Evolutionary conservation across 2,888 invertebrate species (phyloP).

Genomic region (Drosophila nigricruria): DNA sequence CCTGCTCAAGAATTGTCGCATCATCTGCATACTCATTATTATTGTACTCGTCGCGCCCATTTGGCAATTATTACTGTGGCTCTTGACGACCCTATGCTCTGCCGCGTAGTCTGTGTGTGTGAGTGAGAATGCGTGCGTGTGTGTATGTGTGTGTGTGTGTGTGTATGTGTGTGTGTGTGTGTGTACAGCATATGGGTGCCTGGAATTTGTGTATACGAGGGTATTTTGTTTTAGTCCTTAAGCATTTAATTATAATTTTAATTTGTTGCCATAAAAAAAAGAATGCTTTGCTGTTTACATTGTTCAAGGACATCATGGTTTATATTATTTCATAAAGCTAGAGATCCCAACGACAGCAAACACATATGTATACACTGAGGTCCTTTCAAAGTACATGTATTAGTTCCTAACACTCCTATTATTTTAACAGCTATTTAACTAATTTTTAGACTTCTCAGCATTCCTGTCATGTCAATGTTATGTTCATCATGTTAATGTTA

Average conservation of each 20-base stretch:
- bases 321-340: constrained; percentile 18
- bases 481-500: not conserved
- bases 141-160: not conserved
- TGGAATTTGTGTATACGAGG: not conserved
- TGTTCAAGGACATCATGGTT: constrained; percentile 2
- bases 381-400: constrained; percentile 1
- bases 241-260: constrained; percentile 24
- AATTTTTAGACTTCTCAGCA: not conserved
- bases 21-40: constrained; percentile 74
- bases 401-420: not conserved
- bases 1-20: constrained; percentile 77
- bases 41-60: constrained; percentile 74
- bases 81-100: constrained; percentile 40
- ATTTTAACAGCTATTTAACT: not conserved
- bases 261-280: constrained; percentile 46
- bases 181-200: not conserved
- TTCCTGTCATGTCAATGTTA: constrained; percentile 15
- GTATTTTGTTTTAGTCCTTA: constrained; percentile 19
- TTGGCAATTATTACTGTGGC: constrained; percentile 70
- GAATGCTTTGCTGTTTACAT: constrained; percentile 11
- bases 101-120: constrained; percentile 15
- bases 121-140: not conserved
- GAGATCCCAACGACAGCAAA: constrained; percentile 38
- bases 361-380: not conserved
- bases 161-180: not conserved